These are phyloP conservation scores for Lycaon pictus DNA, from an alignment of 2,113 vertebrate genomes.

Conservation along the genomic window DNA sequence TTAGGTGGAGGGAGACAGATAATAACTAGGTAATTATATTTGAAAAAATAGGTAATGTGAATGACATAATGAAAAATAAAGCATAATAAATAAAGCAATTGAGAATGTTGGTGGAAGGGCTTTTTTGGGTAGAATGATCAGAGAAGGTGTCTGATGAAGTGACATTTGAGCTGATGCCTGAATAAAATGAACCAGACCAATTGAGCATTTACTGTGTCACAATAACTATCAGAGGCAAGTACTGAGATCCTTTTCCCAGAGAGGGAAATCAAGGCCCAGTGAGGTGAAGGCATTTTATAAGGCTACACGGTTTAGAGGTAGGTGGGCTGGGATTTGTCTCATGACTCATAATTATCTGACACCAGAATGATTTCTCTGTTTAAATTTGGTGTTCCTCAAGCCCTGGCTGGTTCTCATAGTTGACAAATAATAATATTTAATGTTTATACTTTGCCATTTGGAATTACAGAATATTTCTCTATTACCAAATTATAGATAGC, in stretches of 20 bases:
- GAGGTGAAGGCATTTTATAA: neutral
- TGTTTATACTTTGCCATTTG: neutral
- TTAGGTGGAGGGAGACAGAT: neutral
- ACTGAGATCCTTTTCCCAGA: neutral
- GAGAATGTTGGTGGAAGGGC: neutral
- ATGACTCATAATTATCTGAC: conserved; percentile 14
- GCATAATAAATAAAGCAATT: accelerated
- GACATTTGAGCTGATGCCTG: neutral
- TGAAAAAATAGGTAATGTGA: neutral
- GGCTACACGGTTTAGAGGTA: neutral
- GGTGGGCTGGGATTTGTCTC: conserved; percentile 8
- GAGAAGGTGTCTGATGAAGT: neutral
- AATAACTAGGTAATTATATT: neutral
- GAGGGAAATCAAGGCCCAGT: neutral
- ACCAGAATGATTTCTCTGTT: conserved; percentile 12
- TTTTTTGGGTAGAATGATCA: neutral
- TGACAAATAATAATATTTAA: neutral
- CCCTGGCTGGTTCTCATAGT: neutral
- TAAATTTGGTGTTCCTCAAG: neutral
- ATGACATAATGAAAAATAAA: neutral
- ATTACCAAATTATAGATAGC: neutral
- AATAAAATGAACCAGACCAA: neutral
- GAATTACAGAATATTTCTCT: neutral
- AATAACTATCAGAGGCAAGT: neutral
- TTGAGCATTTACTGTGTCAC: neutral